Base-by-base conservation (phyloP, 1,140 invertebrate genomes). In the Bombus impatiens region DNA sequence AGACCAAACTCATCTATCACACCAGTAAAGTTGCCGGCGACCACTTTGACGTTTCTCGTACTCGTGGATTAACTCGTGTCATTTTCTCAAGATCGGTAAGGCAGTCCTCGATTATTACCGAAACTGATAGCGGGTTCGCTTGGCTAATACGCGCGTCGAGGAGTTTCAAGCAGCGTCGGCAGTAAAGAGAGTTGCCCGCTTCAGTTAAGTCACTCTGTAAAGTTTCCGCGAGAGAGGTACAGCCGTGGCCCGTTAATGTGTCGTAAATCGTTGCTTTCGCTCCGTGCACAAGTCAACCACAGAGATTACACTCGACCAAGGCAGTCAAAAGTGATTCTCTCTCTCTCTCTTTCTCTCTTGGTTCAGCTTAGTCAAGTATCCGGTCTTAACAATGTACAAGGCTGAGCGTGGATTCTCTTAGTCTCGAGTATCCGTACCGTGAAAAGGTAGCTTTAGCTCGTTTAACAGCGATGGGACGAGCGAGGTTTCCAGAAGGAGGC, bases 241-340 rank as follows among this genome's bases (percentile, higher is more conserved):
- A 81, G 53, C 32, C 53, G 37, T 70, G 84, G 74, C 79, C 70
- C 83, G 89, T 82, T 86, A 80, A 83, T 82, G 84, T 82, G 47
- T 79, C 68, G 89, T 72, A 89, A 90, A 90, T 86, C 89, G 81
- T 80, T 35, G 10, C 84, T 82, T 74, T 76, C 83, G 76, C 71
- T 78, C 82, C 28, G 76, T 72, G 67, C 77, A 62, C 86, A 42
- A 80, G 82, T 76, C 74, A 84, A 87, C 86, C 86, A n/a, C 83
- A 67, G 65, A 84, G 83, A 90, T 91, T 80, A 87, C 84, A 85
- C 82, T 81, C 72, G 42, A 77, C 80, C 59, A 47, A 59, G 68
- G 53, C 78, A 90, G 89, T 89, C 84, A 86, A 89, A 87, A 90
- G 88, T 87, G 86, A 88, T 15, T 67, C 32, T 65, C 13, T 18